phyloP scores from a whole-genome alignment of 23 tunicate species.

The Corella eumyota region DNA sequence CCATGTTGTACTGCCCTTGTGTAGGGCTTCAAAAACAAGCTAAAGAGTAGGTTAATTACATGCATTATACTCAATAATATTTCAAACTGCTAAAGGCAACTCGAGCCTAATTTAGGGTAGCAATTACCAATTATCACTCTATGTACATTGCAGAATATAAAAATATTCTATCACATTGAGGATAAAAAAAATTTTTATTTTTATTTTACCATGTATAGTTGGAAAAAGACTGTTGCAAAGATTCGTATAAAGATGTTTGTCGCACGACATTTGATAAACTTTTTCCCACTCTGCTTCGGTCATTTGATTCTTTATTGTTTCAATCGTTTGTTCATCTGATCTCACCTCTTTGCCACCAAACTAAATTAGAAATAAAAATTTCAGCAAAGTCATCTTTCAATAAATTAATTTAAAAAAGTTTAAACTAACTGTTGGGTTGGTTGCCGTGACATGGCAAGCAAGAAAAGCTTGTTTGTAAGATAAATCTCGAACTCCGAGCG shows the following conservation, averaged over 20 bases:
- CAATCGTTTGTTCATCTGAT: conserved; percentile 70
- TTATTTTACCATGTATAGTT: conserved; percentile 63
- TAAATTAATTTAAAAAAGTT: neutral
- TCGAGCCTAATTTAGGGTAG: no score
- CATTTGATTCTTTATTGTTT: conserved; percentile 60
- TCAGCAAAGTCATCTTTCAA: neutral
- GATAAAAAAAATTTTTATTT: no score
- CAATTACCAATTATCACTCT: no score
- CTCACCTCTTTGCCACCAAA: conserved; percentile 80
- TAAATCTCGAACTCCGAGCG: conserved; percentile 92
- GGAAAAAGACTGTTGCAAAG: conserved; percentile 89
- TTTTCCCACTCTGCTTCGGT: conserved; percentile 88
- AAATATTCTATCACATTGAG: no score
- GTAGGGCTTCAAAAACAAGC: neutral
- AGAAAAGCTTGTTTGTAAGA: conserved; percentile 87
- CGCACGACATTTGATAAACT: conserved; percentile 80
- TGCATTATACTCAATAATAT: no score
- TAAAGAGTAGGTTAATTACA: no score
- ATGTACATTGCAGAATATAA: no score
- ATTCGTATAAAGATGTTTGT: conserved; percentile 85
- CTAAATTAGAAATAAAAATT: neutral
- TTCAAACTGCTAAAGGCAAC: no score
- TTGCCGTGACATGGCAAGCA: conserved; percentile 86
- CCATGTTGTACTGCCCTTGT: neutral
- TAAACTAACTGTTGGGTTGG: conserved; percentile 53